phyloP scores from a whole-genome alignment of 2,113 vertebrate genomes.

The Muntiacus muntjak region DNA sequence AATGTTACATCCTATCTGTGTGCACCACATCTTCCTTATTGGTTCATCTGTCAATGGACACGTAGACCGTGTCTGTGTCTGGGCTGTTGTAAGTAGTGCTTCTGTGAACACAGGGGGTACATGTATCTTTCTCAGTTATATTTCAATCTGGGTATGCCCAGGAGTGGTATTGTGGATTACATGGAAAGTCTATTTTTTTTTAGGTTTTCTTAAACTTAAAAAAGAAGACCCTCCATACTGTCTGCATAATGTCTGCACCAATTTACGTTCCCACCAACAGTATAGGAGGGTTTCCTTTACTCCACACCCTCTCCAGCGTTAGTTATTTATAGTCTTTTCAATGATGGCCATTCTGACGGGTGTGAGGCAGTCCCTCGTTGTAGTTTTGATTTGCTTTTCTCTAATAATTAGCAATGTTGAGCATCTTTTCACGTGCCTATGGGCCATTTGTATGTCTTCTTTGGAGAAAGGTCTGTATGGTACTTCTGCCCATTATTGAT shows the following conservation, averaged over 20 bases:
- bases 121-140: too few species aligned
- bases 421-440: neutral
- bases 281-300: neutral
- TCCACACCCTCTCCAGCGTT: neutral
- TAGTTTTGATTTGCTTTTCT: neutral
- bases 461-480: neutral
- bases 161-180: neutral
- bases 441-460: neutral
- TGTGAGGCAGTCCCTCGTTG: neutral
- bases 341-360: neutral
- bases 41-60: rapidly evolving
- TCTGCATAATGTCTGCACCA: neutral
- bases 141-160: neutral
- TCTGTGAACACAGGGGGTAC: rapidly evolving
- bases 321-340: neutral
- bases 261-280: neutral
- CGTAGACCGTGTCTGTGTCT: neutral
- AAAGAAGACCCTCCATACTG: neutral
- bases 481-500: neutral
- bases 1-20: rapidly evolving
- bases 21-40: neutral
- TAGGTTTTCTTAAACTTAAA: neutral
- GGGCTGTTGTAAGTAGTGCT: neutral
- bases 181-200: neutral
- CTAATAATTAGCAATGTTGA: neutral